Evolutionary conservation across 2,888 invertebrate genomes (phyloP).

Genomic region (Apoderus coryli): DNA sequence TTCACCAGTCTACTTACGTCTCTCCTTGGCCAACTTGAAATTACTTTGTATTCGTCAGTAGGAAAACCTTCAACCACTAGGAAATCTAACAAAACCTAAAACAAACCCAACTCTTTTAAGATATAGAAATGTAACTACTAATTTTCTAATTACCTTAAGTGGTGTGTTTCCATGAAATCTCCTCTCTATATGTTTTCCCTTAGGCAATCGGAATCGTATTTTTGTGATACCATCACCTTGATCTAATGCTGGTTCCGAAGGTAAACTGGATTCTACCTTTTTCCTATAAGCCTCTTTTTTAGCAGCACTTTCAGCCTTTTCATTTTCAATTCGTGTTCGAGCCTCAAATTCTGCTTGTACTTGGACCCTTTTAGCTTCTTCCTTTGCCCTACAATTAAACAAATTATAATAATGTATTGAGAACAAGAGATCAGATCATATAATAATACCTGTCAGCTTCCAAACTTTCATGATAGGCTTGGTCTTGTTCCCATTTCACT

Average conservation of each 20-base stretch:
- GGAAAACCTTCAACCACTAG: slow-evolving; percentile 81
- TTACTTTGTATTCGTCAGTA: slow-evolving; percentile 75
- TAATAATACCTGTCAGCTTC: slow-evolving; percentile 56
- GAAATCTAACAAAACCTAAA: slow-evolving; percentile 70
- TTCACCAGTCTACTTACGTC: slow-evolving; percentile 92
- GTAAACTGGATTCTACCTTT: slow-evolving; percentile 51
- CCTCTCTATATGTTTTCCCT: slow-evolving; percentile 59
- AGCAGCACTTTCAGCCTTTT: slow-evolving; percentile 55
- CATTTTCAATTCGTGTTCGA: slow-evolving; percentile 58
- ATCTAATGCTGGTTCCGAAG: slow-evolving; percentile 51
- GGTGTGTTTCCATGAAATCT: slow-evolving; percentile 51
- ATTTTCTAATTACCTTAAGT: slow-evolving; percentile 36
- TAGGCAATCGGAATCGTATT: slow-evolving; percentile 71
- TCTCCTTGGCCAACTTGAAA: slow-evolving; percentile 87
- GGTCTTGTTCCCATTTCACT: slow-evolving; percentile 87
- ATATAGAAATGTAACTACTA: not conserved
- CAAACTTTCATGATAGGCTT: slow-evolving; percentile 81
- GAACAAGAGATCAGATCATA: no score
- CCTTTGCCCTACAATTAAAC: slow-evolving; percentile 52
- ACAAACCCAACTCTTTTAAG: slow-evolving; percentile 17
- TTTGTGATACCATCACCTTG: slow-evolving; percentile 47
- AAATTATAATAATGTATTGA: no score
- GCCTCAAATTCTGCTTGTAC: slow-evolving; percentile 59
- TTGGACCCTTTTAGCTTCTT: slow-evolving; percentile 67
- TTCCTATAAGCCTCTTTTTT: slow-evolving; percentile 55